These are phyloP conservation scores for Bovichtus variegatus DNA, from an alignment of 2,797 vertebrate genomes.

Conservation along the genomic window DNA sequence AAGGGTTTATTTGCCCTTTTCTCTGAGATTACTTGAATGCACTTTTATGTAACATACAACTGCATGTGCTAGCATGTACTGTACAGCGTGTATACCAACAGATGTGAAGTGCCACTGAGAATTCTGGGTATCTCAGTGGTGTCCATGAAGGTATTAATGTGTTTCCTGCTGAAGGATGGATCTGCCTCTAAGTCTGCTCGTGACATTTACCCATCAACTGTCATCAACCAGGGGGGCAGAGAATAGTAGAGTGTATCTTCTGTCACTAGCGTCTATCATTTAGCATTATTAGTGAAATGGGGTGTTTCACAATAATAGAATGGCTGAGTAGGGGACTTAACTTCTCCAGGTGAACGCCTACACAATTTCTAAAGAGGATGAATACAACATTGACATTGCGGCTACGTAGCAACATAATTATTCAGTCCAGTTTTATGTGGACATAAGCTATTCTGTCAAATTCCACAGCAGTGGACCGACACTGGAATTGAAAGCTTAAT, in stretches of 20 bases:
- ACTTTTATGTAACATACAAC: conserved; percentile 40
- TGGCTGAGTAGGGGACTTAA: background rate
- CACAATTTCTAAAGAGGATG: background rate
- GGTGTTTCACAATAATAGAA: background rate
- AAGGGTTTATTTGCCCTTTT: too few relatives aligned
- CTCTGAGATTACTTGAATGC: background rate
- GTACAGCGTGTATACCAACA: conserved; percentile 28
- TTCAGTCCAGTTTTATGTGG: background rate
- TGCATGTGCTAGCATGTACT: background rate
- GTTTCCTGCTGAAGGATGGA: conserved; percentile 41
- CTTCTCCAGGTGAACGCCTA: background rate
- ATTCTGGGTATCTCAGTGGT: conserved; percentile 32
- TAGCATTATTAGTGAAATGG: background rate
- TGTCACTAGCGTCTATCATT: background rate
- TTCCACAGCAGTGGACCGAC: background rate
- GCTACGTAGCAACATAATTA: background rate
- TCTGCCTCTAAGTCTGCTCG: conserved; percentile 30
- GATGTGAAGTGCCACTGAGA: conserved; percentile 45
- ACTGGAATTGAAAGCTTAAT: background rate
- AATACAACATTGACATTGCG: background rate
- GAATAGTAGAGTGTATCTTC: background rate
- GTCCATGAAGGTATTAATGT: conserved; percentile 44
- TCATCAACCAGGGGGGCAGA: conserved; percentile 7
- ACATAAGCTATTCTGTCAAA: background rate
- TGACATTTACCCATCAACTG: conserved; percentile 62